A percentile compares a stretch with the other conserved stretches of the same genome.
Conservation (phyloP, 2,113 vertebrate genomes). For the Strix aluco region DNA sequence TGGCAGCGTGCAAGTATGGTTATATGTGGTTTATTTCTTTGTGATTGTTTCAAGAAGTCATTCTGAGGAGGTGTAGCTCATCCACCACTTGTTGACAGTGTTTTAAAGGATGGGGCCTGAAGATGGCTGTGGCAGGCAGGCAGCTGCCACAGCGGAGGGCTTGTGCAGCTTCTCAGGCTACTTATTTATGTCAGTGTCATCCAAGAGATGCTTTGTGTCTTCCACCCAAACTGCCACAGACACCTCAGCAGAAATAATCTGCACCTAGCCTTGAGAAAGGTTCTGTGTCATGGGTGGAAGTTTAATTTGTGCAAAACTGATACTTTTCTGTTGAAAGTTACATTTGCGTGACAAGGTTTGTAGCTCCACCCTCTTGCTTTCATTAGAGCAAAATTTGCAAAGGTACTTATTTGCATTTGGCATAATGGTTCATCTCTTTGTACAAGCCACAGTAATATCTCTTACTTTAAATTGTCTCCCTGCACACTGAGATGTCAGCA, state of each 20-base stretch:
- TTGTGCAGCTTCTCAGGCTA: neutral
- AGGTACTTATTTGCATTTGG: neutral
- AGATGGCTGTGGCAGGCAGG: neutral
- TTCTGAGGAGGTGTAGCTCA: neutral
- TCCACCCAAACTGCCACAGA: neutral
- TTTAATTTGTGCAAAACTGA: neutral
- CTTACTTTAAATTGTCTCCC: neutral
- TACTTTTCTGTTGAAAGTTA: neutral
- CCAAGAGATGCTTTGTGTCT: neutral
- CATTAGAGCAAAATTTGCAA: neutral
- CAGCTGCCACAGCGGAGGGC: neutral
- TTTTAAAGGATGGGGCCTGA: neutral
- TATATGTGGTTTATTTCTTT: neutral
- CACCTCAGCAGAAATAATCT: neutral
- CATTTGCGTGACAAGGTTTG: neutral
- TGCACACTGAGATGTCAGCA: neutral
- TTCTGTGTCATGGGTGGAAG: neutral
- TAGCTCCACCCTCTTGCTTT: neutral
- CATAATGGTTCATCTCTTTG: neutral
- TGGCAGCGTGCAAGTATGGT: neutral
- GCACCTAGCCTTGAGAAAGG: neutral
- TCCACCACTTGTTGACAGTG: fast-evolving
- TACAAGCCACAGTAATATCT: neutral
- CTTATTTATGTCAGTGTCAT: neutral
- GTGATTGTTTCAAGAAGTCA: neutral